These are phyloP conservation scores for Eupithecia subfuscata DNA, from an alignment of 2,888 invertebrate genomes.

Conservation along the genomic window DNA sequence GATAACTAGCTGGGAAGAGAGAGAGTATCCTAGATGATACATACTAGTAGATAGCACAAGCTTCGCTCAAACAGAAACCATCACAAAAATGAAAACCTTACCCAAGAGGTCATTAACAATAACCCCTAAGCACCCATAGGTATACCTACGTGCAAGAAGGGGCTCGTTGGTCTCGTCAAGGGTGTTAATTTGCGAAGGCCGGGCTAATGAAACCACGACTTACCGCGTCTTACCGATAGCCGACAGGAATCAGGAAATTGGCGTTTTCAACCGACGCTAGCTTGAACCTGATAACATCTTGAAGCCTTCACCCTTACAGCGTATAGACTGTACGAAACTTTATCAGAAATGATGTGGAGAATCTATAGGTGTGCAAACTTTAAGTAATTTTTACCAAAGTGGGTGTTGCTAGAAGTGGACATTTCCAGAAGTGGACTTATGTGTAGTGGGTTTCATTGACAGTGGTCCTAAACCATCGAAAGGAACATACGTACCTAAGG, in stretches of 20 bases:
- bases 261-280: constrained; percentile 68
- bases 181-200: constrained; percentile 82
- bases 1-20: no score
- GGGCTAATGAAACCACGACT: constrained; percentile 80
- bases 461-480: background rate
- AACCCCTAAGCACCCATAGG: constrained; percentile 49
- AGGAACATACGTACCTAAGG: no score
- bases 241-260: constrained; percentile 81
- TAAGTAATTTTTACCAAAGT: background rate
- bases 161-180: constrained; percentile 66
- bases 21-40: no score
- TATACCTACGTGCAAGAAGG: constrained; percentile 36
- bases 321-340: background rate
- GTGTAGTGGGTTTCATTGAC: background rate
- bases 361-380: background rate
- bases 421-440: background rate
- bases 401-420: background rate
- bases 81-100: constrained; percentile 32
- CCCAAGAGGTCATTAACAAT: constrained; percentile 66
- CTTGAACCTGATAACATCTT: constrained; percentile 63
- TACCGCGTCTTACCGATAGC: constrained; percentile 74
- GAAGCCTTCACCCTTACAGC: background rate
- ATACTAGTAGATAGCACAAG: background rate
- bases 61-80: background rate
- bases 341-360: background rate